Percentiles rank a stretch among this genome's conserved stretches.
phyloP scores from a whole-genome alignment of 2,888 invertebrate species.

The Drosophila kokeensis region DNA sequence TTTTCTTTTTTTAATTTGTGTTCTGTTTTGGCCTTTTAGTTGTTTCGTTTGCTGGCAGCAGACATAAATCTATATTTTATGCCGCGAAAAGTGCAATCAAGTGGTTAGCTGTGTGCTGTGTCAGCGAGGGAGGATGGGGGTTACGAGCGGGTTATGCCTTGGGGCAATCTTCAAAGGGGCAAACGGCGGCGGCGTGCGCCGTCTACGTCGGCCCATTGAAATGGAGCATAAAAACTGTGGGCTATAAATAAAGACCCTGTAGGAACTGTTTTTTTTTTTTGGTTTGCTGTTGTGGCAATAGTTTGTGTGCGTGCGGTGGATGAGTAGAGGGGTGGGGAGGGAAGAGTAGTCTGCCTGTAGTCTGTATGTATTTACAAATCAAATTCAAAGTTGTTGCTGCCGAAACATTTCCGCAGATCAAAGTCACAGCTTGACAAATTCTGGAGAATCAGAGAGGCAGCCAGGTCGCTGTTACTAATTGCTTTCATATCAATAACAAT shows the following conservation, averaged over 20 bases:
- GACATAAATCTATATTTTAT: slow-evolving; percentile 78
- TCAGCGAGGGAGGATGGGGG: slow-evolving; percentile 9
- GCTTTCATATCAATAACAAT: slow-evolving; percentile 74
- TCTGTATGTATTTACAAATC: slow-evolving; percentile 66
- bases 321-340: background rate
- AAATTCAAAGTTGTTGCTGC: slow-evolving; percentile 74
- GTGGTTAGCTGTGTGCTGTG: slow-evolving; percentile 58
- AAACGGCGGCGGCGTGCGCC: slow-evolving; percentile 46
- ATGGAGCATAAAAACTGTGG: slow-evolving; percentile 78
- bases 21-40: slow-evolving; percentile 16
- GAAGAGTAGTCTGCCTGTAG: background rate
- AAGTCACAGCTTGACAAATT: slow-evolving; percentile 80
- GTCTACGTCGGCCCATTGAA: slow-evolving; percentile 72
- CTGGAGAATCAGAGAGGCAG: slow-evolving; percentile 58
- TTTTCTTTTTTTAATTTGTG: slow-evolving; percentile 17
- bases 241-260: slow-evolving; percentile 76
- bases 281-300: slow-evolving; percentile 26
- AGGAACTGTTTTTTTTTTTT: slow-evolving; percentile 45
- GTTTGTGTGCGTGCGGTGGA: slow-evolving; percentile 3
- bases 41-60: slow-evolving; percentile 24
- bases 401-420: slow-evolving; percentile 78
- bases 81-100: slow-evolving; percentile 80
- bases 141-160: background rate
- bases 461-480: slow-evolving; percentile 67
- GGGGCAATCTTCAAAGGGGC: slow-evolving; percentile 75